Conservation (phyloP, 2,797 vertebrate species). For the Smutsia gigantea region DNA sequence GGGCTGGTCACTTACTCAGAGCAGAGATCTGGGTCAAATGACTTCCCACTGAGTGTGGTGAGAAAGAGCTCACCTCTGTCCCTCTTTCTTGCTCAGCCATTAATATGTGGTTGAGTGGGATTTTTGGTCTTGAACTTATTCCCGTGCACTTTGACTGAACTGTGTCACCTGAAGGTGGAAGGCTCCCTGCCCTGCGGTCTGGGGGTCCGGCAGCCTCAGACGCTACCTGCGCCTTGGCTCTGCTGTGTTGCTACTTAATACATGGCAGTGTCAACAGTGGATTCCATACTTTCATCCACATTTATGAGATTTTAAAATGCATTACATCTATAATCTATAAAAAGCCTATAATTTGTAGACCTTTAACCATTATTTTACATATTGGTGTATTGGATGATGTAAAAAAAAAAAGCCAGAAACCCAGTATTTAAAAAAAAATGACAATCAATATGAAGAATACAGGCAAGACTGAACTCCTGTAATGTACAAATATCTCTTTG, state of each 20-base stretch:
- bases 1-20: constrained; percentile 50
- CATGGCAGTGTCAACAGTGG: neutral
- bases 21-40: neutral
- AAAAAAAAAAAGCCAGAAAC: neutral
- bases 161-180: neutral
- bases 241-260: neutral
- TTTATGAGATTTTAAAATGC: neutral
- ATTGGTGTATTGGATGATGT: neutral
- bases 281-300: neutral
- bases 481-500: neutral
- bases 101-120: constrained; percentile 47
- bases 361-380: neutral
- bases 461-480: neutral
- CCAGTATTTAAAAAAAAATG: neutral
- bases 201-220: neutral
- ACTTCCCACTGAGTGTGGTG: neutral
- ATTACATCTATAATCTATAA: neutral
- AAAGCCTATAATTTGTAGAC: neutral
- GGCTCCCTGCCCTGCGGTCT: rapidly evolving
- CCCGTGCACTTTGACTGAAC: neutral
- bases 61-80: neutral
- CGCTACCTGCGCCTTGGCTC: neutral
- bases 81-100: neutral
- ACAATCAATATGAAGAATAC: neutral
- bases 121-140: neutral